phyloP scores from a whole-genome alignment of 1,140 invertebrate genomes.

The Mamestra configurata region DNA sequence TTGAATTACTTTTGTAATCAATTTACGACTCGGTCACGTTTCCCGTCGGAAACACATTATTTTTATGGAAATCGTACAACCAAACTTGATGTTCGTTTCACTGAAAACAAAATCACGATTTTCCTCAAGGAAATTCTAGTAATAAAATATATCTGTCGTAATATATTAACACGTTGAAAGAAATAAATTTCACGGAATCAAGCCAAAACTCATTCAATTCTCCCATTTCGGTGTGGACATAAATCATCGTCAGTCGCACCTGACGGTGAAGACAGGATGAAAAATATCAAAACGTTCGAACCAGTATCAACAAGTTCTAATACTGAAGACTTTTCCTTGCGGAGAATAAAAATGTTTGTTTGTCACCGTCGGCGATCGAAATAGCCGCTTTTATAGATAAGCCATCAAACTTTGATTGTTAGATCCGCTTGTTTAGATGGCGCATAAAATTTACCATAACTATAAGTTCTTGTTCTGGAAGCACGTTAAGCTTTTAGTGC shows the following conservation, averaged over 20 bases:
- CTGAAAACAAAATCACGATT: constrained; percentile 43
- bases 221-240: constrained; percentile 70
- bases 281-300: constrained; percentile 72
- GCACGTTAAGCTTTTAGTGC: constrained; percentile 24
- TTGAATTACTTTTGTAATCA: constrained; percentile 59
- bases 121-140: constrained; percentile 9
- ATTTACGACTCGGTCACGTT: constrained; percentile 53
- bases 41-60: constrained; percentile 9
- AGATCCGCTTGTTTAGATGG: background rate
- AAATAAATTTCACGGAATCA: constrained; percentile 63
- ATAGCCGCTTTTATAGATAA: constrained; percentile 33
- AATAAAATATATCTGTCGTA: constrained; percentile 47
- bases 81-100: constrained; percentile 21
- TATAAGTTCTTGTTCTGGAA: background rate
- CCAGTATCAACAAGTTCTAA: constrained; percentile 69
- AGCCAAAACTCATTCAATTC: constrained; percentile 67
- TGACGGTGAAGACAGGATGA: constrained; percentile 68
- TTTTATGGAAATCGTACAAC: constrained; percentile 15
- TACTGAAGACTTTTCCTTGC: constrained; percentile 41
- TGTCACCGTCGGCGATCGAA: constrained; percentile 30
- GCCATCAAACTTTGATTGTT: constrained; percentile 42
- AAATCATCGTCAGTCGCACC: constrained; percentile 80
- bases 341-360: constrained; percentile 45
- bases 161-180: constrained; percentile 54
- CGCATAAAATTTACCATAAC: constrained; percentile 26